phyloP scores from a whole-genome alignment of 92 coral and sea anemone species.

The Palythoa grandis region DNA sequence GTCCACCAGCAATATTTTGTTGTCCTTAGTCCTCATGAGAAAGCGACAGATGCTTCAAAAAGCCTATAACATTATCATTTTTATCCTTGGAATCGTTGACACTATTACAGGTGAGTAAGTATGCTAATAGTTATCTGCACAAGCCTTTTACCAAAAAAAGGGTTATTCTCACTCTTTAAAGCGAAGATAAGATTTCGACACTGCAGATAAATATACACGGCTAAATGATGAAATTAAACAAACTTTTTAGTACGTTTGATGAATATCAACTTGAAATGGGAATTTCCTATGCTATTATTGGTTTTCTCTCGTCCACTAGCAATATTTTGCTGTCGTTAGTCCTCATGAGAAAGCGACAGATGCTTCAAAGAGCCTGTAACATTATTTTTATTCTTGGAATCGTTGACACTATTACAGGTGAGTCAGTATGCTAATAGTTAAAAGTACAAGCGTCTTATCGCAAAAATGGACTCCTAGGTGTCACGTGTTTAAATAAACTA shows the following conservation, averaged over 20 bases:
- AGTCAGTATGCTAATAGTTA: neutral
- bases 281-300: neutral
- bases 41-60: constrained; percentile 17
- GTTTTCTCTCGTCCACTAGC: neutral
- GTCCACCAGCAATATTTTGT: constrained; percentile 1
- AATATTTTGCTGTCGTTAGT: neutral
- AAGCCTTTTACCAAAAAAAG: too few relatives aligned
- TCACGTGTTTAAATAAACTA: too few relatives aligned
- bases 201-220: too few relatives aligned
- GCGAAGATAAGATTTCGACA: too few relatives aligned
- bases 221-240: too few relatives aligned
- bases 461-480: too few relatives aligned
- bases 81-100: neutral
- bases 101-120: constrained; percentile 8
- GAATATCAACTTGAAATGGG: neutral
- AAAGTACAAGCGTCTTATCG: too few relatives aligned
- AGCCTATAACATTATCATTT: constrained; percentile 1
- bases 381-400: neutral
- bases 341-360: neutral
- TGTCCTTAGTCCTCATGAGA: neutral
- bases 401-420: constrained; percentile 24
- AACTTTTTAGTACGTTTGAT: too few relatives aligned
- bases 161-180: too few relatives aligned
- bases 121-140: too few relatives aligned
- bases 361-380: constrained; percentile 12